phyloP scores from a whole-genome alignment of 2,113 vertebrate genomes.

The Podiceps cristatus region DNA sequence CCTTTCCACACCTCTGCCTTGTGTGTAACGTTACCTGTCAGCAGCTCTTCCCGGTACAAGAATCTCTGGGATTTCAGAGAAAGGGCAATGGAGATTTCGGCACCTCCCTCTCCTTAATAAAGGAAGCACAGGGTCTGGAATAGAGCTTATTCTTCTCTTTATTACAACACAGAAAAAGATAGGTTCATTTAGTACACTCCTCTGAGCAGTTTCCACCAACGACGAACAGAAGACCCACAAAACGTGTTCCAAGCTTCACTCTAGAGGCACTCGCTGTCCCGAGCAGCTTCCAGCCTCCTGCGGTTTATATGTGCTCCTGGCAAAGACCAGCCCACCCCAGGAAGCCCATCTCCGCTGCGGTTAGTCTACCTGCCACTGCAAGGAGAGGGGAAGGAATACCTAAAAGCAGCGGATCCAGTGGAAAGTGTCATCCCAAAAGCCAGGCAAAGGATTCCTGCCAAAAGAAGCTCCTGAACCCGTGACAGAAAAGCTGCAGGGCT shows the following conservation, averaged over 20 bases:
- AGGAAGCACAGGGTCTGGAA: not conserved
- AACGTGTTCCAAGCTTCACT: not conserved
- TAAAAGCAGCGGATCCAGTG: not conserved
- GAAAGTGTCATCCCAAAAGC: not conserved
- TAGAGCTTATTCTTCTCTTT: constrained; percentile 1
- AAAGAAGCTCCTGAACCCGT: not conserved
- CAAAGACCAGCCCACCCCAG: not conserved
- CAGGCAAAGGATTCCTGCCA: not conserved
- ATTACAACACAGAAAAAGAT: not conserved
- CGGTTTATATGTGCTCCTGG: not conserved
- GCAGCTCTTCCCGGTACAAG: not conserved
- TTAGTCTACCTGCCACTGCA: rapidly evolving
- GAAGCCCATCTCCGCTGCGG: not conserved
- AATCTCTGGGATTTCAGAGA: not conserved
- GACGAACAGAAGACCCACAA: not conserved
- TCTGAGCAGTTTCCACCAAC: not conserved
- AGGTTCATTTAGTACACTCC: not conserved
- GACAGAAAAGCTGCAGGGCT: not conserved
- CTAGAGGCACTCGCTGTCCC: not conserved
- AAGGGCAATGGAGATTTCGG: not conserved
- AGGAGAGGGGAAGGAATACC: not conserved
- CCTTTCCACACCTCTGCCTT: not conserved
- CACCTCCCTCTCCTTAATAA: not conserved
- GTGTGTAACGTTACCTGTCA: rapidly evolving
- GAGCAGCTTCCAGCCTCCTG: not conserved